Conservation (phyloP, 2,113 vertebrate genomes). For the Nicator chloris region DNA sequence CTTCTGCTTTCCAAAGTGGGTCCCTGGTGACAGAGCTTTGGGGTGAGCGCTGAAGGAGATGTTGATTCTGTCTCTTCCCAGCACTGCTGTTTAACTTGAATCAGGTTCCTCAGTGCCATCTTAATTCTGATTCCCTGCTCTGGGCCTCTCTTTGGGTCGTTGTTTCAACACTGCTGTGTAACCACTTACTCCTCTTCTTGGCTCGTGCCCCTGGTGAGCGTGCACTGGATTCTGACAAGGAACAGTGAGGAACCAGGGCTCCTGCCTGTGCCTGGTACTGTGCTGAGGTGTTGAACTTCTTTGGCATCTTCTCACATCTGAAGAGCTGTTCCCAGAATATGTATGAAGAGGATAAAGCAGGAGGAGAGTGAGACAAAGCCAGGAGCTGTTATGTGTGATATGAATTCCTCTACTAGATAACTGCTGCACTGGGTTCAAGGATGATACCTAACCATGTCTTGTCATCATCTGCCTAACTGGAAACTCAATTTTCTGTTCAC, state of each 20-base stretch:
- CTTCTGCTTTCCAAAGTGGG: neutral
- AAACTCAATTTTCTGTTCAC: neutral
- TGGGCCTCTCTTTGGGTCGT: neutral
- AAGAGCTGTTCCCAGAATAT: neutral
- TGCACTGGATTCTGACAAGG: neutral
- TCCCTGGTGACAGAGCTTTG: neutral
- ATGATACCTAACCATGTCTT: neutral
- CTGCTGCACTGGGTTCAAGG: neutral
- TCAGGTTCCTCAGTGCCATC: neutral
- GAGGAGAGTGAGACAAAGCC: neutral
- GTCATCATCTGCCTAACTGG: neutral
- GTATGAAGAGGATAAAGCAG: neutral
- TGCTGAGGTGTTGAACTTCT: neutral
- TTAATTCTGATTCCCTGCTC: neutral
- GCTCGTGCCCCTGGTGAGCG: neutral
- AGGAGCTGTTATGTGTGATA: neutral
- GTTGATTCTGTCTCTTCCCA: neutral
- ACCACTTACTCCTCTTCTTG: neutral
- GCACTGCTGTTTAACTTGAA: neutral
- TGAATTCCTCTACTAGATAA: neutral
- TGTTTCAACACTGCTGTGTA: neutral
- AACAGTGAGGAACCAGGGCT: neutral
- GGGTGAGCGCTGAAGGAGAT: neutral
- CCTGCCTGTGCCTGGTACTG: neutral
- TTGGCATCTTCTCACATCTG: neutral